Conservation (phyloP, 2,888 invertebrate species). For the Heliconius sara region DNA sequence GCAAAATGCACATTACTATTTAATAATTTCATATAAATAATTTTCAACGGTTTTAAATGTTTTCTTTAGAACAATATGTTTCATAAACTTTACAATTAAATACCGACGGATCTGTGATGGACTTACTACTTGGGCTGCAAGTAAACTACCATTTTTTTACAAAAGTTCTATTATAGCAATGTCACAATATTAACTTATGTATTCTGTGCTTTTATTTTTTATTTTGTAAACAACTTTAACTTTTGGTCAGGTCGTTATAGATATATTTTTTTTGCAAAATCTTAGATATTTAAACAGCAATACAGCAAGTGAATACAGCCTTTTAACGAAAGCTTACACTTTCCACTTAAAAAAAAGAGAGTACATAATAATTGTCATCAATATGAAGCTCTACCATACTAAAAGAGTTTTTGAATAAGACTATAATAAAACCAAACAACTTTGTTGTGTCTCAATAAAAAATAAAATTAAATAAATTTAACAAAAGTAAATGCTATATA, state of each 20-base stretch:
- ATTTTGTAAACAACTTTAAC: not conserved
- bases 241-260: not conserved
- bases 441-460: not conserved
- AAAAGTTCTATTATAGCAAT: not conserved
- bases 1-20: not conserved
- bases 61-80: not conserved
- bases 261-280: not conserved
- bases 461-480: not conserved
- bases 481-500: not conserved
- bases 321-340: not conserved
- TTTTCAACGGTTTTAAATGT: not conserved
- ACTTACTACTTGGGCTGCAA: not conserved
- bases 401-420: not conserved
- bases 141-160: not conserved
- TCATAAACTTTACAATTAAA: not conserved
- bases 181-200: not conserved
- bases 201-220: not conserved
- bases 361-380: not conserved
- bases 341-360: not conserved
- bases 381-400: not conserved
- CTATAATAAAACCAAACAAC: slow-evolving; percentile 5
- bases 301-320: not conserved
- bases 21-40: not conserved
- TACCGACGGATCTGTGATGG: slow-evolving; percentile 8
- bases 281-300: not conserved